Evolutionary conservation across 2,888 invertebrate species (phyloP).

Genomic region (Piscicola geometra): DNA sequence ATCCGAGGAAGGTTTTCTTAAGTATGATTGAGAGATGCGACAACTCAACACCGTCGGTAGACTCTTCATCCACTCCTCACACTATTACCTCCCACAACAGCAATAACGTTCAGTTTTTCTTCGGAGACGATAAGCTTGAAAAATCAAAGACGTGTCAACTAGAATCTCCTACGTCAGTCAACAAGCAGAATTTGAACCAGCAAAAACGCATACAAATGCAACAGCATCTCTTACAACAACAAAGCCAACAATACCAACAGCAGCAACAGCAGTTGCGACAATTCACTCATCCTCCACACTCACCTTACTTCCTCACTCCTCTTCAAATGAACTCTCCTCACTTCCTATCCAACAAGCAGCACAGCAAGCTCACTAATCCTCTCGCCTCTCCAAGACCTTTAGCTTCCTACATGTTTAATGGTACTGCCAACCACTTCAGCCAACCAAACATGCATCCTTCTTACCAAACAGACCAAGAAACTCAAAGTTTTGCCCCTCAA

Average conservation of each 20-base stretch:
- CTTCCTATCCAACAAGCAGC: not conserved
- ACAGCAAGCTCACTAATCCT: not conserved
- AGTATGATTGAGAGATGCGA: constrained; percentile 6
- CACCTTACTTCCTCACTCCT: not conserved
- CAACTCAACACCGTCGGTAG: not conserved
- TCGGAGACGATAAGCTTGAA: constrained; percentile 22
- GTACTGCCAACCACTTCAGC: not conserved
- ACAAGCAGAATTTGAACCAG: not conserved
- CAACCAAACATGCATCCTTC: not conserved
- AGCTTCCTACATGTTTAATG: not conserved
- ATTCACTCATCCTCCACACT: not conserved
- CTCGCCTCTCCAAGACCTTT: not conserved
- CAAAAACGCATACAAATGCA: not conserved
- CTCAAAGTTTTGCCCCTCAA: not conserved
- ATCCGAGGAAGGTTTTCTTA: not conserved
- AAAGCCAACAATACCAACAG: not conserved
- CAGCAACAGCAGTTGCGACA: not conserved
- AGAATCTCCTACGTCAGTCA: not conserved
- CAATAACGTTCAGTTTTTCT: constrained; percentile 20
- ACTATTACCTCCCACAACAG: not conserved
- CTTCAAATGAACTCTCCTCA: constrained; percentile 1
- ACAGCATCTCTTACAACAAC: not conserved
- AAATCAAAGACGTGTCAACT: not conserved
- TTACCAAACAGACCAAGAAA: not conserved
- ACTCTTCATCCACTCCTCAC: not conserved